A percentile compares a stretch with the other conserved stretches of the same genome.
phyloP scores from a whole-genome alignment of 1,140 invertebrate genomes.

The Brachionus sp. region DNA sequence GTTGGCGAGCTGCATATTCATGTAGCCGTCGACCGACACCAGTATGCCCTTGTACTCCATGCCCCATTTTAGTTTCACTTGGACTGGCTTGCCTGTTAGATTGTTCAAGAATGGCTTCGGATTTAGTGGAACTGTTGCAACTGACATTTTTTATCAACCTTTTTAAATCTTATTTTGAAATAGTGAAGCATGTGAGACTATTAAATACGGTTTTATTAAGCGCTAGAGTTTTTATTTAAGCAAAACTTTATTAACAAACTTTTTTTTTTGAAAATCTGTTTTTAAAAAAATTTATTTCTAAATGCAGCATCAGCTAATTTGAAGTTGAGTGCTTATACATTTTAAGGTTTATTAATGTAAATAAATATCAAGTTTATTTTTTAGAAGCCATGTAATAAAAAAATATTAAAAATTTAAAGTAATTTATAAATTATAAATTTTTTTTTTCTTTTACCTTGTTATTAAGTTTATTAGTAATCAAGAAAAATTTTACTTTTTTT shows the following conservation, averaged over 20 bases:
- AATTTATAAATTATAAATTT: no score
- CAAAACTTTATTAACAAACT: background rate
- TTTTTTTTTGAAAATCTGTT: background rate
- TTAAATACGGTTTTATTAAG: background rate
- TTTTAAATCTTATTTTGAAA: background rate
- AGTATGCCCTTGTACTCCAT: constrained; percentile 98
- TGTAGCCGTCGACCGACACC: constrained; percentile 96
- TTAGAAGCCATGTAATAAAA: no score
- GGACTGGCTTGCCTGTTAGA: constrained; percentile 91
- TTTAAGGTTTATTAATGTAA: no score
- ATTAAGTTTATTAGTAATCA: no score
- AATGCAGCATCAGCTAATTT: background rate
- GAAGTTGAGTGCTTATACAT: background rate
- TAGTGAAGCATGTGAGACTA: background rate
- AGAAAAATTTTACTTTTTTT: no score
- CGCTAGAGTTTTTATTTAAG: background rate
- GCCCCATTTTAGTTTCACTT: constrained; percentile 98
- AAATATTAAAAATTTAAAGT: no score
- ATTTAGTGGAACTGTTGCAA: constrained; percentile 77
- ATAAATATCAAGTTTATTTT: no score
- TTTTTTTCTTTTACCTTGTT: no score
- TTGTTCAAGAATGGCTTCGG: constrained; percentile 98
- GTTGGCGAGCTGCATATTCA: constrained; percentile 92
- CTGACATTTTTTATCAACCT: constrained; percentile 29
- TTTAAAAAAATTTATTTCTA: no score